phyloP scores from a whole-genome alignment of 2,888 invertebrate genomes.

The Eilema sororculum region DNA sequence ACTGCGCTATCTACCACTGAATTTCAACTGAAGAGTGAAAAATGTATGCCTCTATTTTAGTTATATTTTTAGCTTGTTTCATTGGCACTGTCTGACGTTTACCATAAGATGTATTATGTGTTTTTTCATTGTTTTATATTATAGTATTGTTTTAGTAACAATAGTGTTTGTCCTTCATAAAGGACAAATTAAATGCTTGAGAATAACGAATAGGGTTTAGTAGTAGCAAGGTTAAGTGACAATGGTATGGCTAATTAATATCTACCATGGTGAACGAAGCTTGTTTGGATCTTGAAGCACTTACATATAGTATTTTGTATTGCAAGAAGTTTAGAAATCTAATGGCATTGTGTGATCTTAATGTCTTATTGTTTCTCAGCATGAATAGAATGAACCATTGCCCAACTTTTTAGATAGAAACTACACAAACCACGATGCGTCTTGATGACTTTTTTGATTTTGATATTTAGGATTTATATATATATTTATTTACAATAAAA shows the following conservation, averaged over 20 bases:
- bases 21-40: background rate
- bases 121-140: constrained; percentile 43
- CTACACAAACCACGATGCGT: background rate
- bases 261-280: constrained; percentile 46
- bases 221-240: constrained; percentile 69
- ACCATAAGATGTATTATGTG: constrained; percentile 35
- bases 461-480: background rate
- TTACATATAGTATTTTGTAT: constrained; percentile 33
- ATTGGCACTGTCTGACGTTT: constrained; percentile 30
- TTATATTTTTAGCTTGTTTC: constrained; percentile 17
- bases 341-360: constrained; percentile 11
- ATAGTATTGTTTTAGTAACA: constrained; percentile 58
- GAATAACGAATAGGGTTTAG: constrained; percentile 63
- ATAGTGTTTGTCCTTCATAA: constrained; percentile 60
- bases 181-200: constrained; percentile 56
- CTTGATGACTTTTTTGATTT: background rate
- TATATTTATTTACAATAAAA: too few relatives aligned
- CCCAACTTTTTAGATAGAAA: constrained; percentile 6
- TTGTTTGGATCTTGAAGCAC: constrained; percentile 41
- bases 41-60: background rate
- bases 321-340: constrained; percentile 36
- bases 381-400: constrained; percentile 12
- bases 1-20: background rate
- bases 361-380: constrained; percentile 15
- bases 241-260: constrained; percentile 70